Evolutionary conservation across 2,888 invertebrate genomes (phyloP), one percentile per base, ranked within the genome.

Genomic region (Athalia rosae): DNA sequence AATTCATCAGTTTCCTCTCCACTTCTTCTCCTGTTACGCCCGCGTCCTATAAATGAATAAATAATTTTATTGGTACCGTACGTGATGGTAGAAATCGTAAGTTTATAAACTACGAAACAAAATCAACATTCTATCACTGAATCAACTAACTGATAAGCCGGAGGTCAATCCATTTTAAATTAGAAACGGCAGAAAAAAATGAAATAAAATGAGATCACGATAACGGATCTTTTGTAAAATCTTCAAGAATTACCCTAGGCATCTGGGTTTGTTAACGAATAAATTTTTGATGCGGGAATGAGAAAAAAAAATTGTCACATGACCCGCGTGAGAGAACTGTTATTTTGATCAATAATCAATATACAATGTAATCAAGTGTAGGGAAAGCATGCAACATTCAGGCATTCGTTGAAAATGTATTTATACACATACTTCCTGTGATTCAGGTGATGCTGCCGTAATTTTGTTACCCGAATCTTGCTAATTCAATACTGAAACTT

Each of bases 21-120:
- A 81, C 83, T 86, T 82, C 87, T 85, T 81, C 87, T 84, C 63
- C 87, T 83, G 82, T 85, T 85, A 74, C 87, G 86, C 77, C 87
- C 86, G 76, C 89, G 86, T 69, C 88, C 88, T 88, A 85, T 77
- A 83, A 86, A 83, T 82, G 80, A 63, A 15, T 74, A 80, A 76
- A 81, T 63, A 28, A 59, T 77, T 77, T 48, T 58, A 61, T 58
- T 61, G 73, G 66, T 67, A 69, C 13, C 41, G 58, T 56, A 43
- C 9, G 11, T 56, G 4, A 28, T 15, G 41, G 7, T n/a, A 3
- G 2, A 8, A n/a, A 45, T 71, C 5, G 41, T 8, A 11, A 28
- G 9, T 8, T 47, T 9, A 11, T 9, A 41, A 8, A 50, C 48
- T 13, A 15, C 28, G 15, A 61, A 61, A 13, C 15, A 13, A 4